Base-by-base conservation (phyloP, 2,797 vertebrate species). In the Coregonus suidteri region DNA sequence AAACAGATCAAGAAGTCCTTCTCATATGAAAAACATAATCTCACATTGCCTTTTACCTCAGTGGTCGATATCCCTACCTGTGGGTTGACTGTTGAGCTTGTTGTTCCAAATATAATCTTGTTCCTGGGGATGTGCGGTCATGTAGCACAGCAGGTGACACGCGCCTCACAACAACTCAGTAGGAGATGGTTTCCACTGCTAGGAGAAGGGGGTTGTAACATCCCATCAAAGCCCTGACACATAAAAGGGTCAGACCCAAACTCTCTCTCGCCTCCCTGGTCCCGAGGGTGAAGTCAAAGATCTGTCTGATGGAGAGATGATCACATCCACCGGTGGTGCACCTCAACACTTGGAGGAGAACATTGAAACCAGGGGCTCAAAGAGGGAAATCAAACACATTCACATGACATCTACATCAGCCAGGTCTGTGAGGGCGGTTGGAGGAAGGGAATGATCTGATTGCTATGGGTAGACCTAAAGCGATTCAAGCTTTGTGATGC, bases 191-290 rank as follows among this genome's bases (percentile, higher is more conserved):
- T 16, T 13, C 34, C 25, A 14, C 64, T 66, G 20, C 64, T 72
- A 11, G 70, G 25, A n/a, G 51, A 51, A 35, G 34, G 47, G 47
- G n/a, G 47, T 11, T 52, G 15, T 4, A 47, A 82, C 87, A 84
- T 18, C 37, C 81, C 82, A 81, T 91, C 89, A 90, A 90, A 91
- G 83, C 73, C 80, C 84, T 74, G 79, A 77, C 65, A 82, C 81
- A 87, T 90, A 79, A 90, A 88, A 91, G 81, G 37, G 47, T 47
- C 73, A 83, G 82, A 85, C 77, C 83, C 82, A 77, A 73, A 3
- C 35, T 35, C 35, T 35, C 75, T 83, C 75, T 83, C 82, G 87
- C 67, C 78, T 82, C 79, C 67, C 84, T 78, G 74, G 41, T 9
- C 41, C 9, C 9, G 41, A 25, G 9, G 73, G 78, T 80, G 80